Percentiles rank a stretch among this genome's conserved stretches.
Evolutionary conservation across 2,888 invertebrate genomes (phyloP).

Genomic region (Lobophora halterata): DNA sequence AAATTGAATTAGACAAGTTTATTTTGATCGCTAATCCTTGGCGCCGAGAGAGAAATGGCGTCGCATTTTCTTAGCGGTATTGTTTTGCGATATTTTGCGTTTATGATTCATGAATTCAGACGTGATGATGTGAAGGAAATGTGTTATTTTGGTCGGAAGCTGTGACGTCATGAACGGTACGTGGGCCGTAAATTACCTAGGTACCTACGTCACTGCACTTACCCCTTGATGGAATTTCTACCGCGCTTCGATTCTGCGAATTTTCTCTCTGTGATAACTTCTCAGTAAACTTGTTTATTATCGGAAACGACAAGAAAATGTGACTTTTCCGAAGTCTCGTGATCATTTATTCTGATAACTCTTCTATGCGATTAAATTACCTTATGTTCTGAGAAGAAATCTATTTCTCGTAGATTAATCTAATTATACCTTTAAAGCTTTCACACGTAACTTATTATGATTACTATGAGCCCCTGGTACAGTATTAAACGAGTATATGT

Average conservation of each 20-base stretch:
- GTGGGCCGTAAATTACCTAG: too few species aligned
- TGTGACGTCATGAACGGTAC: slow-evolving; percentile 10
- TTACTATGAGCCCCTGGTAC: too few species aligned
- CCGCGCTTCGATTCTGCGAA: slow-evolving; percentile 7
- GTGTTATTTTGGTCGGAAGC: slow-evolving; percentile 20
- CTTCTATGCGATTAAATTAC: too few species aligned
- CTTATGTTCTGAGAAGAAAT: too few species aligned
- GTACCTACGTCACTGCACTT: slow-evolving; percentile 5
- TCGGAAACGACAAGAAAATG: slow-evolving; percentile 3
- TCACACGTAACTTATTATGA: too few species aligned
- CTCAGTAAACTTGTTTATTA: too few species aligned
- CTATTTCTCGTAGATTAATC: too few species aligned
- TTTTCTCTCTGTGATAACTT: not conserved
- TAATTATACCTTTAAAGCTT: too few species aligned
- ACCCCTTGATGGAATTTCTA: slow-evolving; percentile 9
- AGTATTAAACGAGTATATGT: too few species aligned
- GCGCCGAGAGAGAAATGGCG: slow-evolving; percentile 33
- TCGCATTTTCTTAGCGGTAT: slow-evolving; percentile 31
- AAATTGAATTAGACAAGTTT: slow-evolving; percentile 45
- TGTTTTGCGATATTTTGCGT: slow-evolving; percentile 32
- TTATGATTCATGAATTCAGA: slow-evolving; percentile 31
- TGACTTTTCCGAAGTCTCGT: slow-evolving; percentile 4
- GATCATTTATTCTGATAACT: too few species aligned
- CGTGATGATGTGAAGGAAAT: not conserved
- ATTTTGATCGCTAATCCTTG: slow-evolving; percentile 37